Conservation (phyloP, 2,888 invertebrate genomes). For the Clusia tigrina region DNA sequence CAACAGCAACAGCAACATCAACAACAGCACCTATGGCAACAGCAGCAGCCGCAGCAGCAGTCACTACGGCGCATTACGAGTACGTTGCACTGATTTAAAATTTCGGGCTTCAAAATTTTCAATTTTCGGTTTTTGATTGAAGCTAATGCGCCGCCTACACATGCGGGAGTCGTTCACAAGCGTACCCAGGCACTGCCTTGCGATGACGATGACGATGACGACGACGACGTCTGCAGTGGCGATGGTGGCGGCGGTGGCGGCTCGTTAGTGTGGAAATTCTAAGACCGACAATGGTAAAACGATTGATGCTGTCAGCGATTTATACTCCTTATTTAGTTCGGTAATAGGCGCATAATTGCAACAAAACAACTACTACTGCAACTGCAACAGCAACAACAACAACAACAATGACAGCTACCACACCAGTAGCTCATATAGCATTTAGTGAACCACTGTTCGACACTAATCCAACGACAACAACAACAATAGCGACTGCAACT, state of each 20-base stretch:
- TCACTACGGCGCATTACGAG: no score
- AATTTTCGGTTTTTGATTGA: conserved; percentile 9
- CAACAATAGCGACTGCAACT: not conserved
- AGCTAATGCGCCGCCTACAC: conserved; percentile 8
- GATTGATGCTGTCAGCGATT: conserved; percentile 42
- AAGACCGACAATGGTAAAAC: conserved; percentile 16
- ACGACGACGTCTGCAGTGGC: not conserved
- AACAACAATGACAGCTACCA: conserved; percentile 4
- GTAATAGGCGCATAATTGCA: conserved; percentile 44
- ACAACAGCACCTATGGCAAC: conserved; percentile 22
- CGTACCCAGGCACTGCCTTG: not conserved
- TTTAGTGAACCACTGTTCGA: conserved; percentile 17
- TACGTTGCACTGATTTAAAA: conserved; percentile 13
- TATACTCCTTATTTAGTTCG: conserved; percentile 40
- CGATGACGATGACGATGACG: not conserved
- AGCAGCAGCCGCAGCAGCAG: no score
- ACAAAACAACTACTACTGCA: conserved; percentile 20
- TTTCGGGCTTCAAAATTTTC: conserved; percentile 11
- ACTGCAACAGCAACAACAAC: conserved; percentile 19
- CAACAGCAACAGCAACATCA: conserved; percentile 21
- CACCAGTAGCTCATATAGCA: conserved; percentile 5
- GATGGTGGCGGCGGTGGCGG: not conserved
- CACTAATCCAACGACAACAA: conserved; percentile 7
- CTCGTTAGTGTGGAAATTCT: conserved; percentile 13
- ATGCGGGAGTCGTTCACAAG: not conserved